Percentiles rank a stretch among this genome's conserved stretches.
Evolutionary conservation across 1,140 invertebrate genomes (phyloP).

Genomic region (Reticulitermes speratus): DNA sequence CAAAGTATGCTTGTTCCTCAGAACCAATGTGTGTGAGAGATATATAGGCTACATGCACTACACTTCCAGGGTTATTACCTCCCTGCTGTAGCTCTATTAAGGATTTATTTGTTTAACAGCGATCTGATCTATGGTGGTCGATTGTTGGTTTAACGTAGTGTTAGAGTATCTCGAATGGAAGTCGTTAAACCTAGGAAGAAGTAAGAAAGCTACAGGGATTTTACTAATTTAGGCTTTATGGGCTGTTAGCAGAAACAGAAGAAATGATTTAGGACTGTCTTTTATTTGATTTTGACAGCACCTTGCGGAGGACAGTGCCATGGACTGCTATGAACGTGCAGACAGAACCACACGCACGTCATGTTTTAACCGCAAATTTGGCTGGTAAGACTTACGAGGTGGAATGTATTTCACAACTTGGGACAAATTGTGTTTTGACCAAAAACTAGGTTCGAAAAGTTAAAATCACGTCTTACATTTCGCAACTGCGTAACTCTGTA

Average conservation of each 20-base stretch:
- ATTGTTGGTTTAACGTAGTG: neutral
- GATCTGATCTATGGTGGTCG: neutral
- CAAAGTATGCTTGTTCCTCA: neutral
- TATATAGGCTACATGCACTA: neutral
- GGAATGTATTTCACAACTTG: too few species aligned
- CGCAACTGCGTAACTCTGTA: too few species aligned
- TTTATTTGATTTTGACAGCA: too few species aligned
- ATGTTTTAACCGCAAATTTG: too few species aligned
- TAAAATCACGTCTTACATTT: too few species aligned
- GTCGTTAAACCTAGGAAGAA: neutral
- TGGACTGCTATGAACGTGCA: too few species aligned
- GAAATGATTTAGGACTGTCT: neutral
- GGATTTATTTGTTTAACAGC: neutral
- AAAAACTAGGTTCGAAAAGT: too few species aligned
- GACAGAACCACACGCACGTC: too few species aligned
- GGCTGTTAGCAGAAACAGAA: neutral
- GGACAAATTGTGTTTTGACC: too few species aligned
- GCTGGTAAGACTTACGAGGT: too few species aligned
- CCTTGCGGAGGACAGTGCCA: too few species aligned
- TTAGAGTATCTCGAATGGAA: neutral
- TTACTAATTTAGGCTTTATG: neutral
- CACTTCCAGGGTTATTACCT: neutral
- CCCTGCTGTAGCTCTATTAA: neutral
- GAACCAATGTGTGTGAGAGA: neutral
- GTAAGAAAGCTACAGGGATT: neutral